Conservation (phyloP, 2,888 invertebrate genomes). For the Chironomus riparius region DNA sequence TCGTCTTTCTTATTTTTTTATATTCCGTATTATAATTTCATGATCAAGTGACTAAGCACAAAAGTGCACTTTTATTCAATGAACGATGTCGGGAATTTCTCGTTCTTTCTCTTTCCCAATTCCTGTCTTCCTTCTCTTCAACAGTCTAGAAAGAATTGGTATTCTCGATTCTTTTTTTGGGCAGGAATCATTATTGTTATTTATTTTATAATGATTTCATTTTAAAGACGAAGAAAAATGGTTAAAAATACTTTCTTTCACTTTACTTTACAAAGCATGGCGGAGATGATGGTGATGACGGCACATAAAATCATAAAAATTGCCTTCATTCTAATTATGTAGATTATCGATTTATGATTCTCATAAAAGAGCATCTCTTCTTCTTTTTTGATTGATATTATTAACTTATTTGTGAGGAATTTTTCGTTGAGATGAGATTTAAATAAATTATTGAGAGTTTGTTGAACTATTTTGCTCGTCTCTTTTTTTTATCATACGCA, state of each 20-base stretch:
- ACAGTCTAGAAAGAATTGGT: not conserved
- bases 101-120: too few relatives aligned
- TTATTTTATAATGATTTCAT: not conserved
- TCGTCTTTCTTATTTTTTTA: not conserved
- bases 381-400: not conserved
- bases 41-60: slow-evolving; percentile 4
- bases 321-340: not conserved
- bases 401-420: not conserved
- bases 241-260: not conserved
- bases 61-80: not conserved
- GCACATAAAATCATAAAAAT: not conserved
- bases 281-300: not conserved
- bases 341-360: not conserved
- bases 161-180: too few relatives aligned
- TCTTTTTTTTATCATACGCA: too few relatives aligned
- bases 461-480: too few relatives aligned
- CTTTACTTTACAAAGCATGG: not conserved
- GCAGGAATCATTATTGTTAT: not conserved
- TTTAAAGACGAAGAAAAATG: not conserved
- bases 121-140: not conserved
- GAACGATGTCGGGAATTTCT: too few relatives aligned
- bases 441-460: too few relatives aligned
- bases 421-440: not conserved
- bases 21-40: not conserved
- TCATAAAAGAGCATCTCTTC: not conserved